A percentile compares a stretch with the other conserved stretches of the same genome.
phyloP scores from a whole-genome alignment of 2,888 invertebrate genomes.

The Nephrotoma guestfalica region DNA sequence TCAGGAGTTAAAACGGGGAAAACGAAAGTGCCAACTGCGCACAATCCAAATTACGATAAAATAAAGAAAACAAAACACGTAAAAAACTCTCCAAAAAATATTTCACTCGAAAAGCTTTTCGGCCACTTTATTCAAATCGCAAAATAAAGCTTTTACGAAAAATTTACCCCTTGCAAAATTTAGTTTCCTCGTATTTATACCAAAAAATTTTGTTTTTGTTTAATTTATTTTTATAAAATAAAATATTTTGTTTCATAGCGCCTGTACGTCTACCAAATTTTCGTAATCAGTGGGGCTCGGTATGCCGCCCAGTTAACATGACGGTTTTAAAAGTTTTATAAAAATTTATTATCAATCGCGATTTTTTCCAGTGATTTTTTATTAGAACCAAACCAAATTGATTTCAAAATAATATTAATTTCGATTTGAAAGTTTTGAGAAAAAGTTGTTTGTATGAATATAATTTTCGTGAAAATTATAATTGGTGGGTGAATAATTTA shows the following conservation, averaged over 20 bases:
- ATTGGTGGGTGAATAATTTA: not conserved
- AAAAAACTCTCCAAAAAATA: not conserved
- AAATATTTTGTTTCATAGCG: not conserved
- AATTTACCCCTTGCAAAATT: not conserved
- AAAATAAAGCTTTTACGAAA: not conserved
- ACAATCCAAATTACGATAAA: not conserved
- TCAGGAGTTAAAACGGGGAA: not conserved
- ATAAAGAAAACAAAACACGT: not conserved
- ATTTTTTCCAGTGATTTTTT: not conserved
- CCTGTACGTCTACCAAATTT: constrained; percentile 2
- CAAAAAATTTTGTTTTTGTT: not conserved
- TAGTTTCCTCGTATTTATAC: not conserved
- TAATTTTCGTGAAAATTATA: not conserved
- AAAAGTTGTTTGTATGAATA: not conserved
- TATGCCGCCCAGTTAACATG: constrained; percentile 1
- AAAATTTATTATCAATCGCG: not conserved
- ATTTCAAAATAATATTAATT: not conserved
- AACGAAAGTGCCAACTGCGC: not conserved
- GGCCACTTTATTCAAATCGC: not conserved
- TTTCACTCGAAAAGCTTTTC: not conserved
- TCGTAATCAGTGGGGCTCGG: constrained; percentile 3
- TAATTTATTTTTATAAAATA: not conserved
- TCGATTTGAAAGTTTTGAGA: not conserved
- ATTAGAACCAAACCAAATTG: not conserved
- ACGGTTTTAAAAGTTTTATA: not conserved